phyloP scores from a whole-genome alignment of 2,888 invertebrate genomes.

The Himalopsyche kuldschensis region DNA sequence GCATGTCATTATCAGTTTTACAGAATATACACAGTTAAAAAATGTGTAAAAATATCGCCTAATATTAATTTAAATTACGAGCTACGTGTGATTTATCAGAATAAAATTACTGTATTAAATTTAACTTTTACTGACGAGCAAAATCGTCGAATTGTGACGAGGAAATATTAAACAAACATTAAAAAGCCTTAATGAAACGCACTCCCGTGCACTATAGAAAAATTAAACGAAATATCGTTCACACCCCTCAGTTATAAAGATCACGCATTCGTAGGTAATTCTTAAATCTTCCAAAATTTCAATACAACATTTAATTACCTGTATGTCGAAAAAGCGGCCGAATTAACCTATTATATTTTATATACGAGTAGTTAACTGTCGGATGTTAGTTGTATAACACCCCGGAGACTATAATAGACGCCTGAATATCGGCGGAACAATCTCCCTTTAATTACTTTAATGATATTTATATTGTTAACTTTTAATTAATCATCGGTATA shows the following conservation, averaged over 20 bases:
- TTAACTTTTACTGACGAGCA: neutral
- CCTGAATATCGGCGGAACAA: too few species aligned
- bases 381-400: neutral
- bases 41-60: too few species aligned
- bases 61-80: too few species aligned
- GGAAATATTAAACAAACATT: neutral
- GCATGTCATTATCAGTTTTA: too few species aligned
- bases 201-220: neutral
- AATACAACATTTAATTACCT: conserved; percentile 15
- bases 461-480: too few species aligned
- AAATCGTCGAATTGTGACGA: neutral
- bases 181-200: neutral
- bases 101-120: neutral
- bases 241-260: conserved; percentile 14
- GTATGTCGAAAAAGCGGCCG: conserved; percentile 12
- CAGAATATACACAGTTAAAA: too few species aligned
- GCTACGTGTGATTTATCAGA: too few species aligned
- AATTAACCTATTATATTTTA: conserved; percentile 19
- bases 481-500: too few species aligned
- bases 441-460: too few species aligned
- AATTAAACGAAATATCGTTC: neutral
- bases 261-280: conserved; percentile 29
- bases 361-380: conserved; percentile 14
- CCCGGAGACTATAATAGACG: neutral
- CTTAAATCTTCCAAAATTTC: neutral